A percentile compares a stretch with the other conserved stretches of the same genome.
These are phyloP conservation scores for Beris morrisii DNA, from an alignment of 2,888 invertebrate genomes.

Conservation along the genomic window DNA sequence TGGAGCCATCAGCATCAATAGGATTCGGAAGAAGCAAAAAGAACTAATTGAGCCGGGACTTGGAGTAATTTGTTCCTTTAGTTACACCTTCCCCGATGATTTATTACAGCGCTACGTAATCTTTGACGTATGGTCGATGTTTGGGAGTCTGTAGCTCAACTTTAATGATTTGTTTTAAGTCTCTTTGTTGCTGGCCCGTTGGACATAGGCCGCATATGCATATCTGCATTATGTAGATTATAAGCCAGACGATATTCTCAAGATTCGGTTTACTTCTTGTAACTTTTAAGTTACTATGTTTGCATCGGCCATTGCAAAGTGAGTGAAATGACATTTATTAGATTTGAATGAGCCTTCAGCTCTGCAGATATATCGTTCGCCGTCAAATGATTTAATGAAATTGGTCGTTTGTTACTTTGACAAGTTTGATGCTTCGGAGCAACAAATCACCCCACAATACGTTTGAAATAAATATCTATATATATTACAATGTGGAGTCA, in stretches of 20 bases:
- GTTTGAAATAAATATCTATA: neutral
- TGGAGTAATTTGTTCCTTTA: conserved; percentile 35
- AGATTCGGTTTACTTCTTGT: neutral
- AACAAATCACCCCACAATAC: conserved; percentile 19
- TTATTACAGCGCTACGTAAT: conserved; percentile 34
- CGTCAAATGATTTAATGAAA: conserved; percentile 27
- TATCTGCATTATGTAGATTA: neutral
- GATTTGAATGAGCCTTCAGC: conserved; percentile 29
- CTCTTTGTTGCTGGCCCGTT: conserved; percentile 10
- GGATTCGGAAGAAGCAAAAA: conserved; percentile 28
- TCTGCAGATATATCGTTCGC: conserved; percentile 28
- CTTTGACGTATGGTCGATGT: conserved; percentile 32
- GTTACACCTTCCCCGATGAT: conserved; percentile 37
- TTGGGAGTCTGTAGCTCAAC: conserved; percentile 12
- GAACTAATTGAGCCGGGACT: conserved; percentile 30
- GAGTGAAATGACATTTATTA: conserved; percentile 30
- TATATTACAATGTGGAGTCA: neutral
- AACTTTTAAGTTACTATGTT: neutral
- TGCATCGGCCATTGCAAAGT: conserved; percentile 22
- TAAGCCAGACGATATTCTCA: conserved; percentile 1
- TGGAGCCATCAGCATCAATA: neutral
- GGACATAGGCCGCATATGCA: conserved; percentile 14
- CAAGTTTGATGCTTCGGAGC: conserved; percentile 24
- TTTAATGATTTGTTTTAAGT: conserved; percentile 32
- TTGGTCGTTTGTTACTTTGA: conserved; percentile 27